Percentiles rank a stretch among this genome's conserved stretches.
These are phyloP conservation scores for Marcusenius ussheri DNA, from an alignment of 2,113 vertebrate genomes.

Conservation along the genomic window DNA sequence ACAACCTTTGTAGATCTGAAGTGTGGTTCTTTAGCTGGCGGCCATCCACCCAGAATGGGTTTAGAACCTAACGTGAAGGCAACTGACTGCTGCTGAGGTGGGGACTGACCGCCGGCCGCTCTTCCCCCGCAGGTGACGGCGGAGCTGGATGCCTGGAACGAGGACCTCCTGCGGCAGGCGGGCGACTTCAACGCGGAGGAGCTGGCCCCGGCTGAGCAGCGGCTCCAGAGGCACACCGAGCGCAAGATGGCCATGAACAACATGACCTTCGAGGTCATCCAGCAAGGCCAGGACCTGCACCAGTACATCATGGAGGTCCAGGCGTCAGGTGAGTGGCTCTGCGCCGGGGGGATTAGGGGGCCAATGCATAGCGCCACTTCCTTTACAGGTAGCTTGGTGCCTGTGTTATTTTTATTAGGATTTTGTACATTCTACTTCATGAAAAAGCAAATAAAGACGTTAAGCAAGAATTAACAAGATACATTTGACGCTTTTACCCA, in stretches of 20 bases:
- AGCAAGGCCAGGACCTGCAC: constrained; percentile 94
- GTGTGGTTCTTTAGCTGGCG: neutral
- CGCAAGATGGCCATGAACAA: constrained; percentile 92
- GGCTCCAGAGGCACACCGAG: constrained; percentile 86
- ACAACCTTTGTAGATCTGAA: neutral
- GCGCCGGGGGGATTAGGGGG: neutral
- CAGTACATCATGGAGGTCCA: constrained; percentile 99
- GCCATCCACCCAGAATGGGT: neutral
- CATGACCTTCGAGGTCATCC: constrained; percentile 97
- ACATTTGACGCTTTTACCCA: neutral
- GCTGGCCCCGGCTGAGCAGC: constrained; percentile 81
- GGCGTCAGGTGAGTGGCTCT: constrained; percentile 74
- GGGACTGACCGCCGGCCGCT: neutral
- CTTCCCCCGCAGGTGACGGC: constrained; percentile 74
- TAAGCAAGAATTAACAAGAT: neutral
- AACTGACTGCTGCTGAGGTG: neutral
- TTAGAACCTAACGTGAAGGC: neutral
- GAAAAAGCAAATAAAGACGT: neutral
- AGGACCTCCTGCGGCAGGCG: constrained; percentile 85
- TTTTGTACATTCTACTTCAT: neutral
- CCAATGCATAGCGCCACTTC: neutral
- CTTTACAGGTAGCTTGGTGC: too few species aligned
- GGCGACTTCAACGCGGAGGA: constrained; percentile 81
- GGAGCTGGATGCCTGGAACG: constrained; percentile 91
- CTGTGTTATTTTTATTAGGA: neutral